phyloP scores from a whole-genome alignment of 1,140 invertebrate species.

The Cydia splendana region DNA sequence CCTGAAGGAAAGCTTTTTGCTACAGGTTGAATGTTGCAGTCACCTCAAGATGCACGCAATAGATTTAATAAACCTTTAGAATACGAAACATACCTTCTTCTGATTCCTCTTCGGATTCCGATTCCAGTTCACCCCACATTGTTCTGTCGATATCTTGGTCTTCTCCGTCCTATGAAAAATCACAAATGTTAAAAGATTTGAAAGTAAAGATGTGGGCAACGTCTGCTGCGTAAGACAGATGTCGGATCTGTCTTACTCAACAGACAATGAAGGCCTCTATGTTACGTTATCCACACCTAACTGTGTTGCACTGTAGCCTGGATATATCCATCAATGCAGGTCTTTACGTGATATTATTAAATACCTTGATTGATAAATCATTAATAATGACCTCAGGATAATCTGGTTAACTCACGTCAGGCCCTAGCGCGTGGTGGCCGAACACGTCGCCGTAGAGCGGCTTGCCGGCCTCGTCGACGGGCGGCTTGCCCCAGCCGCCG shows the following conservation, averaged over 20 bases:
- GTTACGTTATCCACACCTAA: no score
- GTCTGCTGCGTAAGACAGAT: neutral
- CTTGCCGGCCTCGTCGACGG: conserved; percentile 98
- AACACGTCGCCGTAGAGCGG: conserved; percentile 99
- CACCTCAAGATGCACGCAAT: no score
- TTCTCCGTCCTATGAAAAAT: conserved; percentile 82
- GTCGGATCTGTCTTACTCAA: no score
- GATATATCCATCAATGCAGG: no score
- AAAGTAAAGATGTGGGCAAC: conserved; percentile 6
- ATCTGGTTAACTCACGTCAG: conserved; percentile 78
- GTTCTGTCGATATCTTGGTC: conserved; percentile 96
- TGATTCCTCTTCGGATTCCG: conserved; percentile 95
- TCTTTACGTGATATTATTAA: no score
- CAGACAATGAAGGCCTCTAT: no score
- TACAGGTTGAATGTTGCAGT: no score
- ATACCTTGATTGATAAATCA: no score
- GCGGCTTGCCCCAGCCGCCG: conserved; percentile 99
- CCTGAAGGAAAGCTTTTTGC: conserved; percentile 2
- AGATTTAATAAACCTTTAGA: neutral
- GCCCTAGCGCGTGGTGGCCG: conserved; percentile 84
- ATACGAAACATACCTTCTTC: conserved; percentile 86
- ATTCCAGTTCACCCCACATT: conserved; percentile 98
- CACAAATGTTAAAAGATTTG: neutral
- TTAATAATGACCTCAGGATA: no score
- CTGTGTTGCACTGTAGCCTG: no score